Percentiles rank a stretch among this genome's conserved stretches.
phyloP scores from a whole-genome alignment of 2,797 vertebrate genomes.

The Falco novaeseelandiae region DNA sequence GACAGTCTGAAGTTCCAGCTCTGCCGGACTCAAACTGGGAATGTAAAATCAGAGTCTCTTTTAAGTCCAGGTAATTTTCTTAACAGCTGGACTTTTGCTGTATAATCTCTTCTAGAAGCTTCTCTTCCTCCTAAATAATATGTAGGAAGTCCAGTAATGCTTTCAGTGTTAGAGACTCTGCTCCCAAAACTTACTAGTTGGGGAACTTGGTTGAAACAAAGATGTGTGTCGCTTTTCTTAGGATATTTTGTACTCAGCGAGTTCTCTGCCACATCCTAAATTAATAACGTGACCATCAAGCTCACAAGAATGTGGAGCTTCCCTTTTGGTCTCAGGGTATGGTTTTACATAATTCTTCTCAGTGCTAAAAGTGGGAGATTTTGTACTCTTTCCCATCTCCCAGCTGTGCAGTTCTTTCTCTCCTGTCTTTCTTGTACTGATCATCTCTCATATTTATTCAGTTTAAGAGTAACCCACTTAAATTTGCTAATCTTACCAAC shows the following conservation, averaged over 20 bases:
- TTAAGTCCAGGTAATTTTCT: neutral
- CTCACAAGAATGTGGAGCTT: neutral
- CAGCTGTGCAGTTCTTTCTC: neutral
- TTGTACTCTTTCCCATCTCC: neutral
- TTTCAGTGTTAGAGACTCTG: neutral
- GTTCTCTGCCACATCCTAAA: neutral
- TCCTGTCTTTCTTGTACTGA: neutral
- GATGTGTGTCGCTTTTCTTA: neutral
- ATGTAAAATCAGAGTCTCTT: neutral
- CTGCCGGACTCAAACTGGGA: neutral
- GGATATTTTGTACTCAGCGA: neutral
- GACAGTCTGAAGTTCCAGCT: neutral
- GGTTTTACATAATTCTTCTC: neutral
- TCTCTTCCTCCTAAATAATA: neutral
- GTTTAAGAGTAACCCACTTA: neutral
- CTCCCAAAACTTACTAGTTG: neutral
- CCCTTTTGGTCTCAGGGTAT: neutral
- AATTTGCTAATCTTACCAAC: neutral
- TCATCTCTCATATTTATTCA: neutral
- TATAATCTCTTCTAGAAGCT: neutral
- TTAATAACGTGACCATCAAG: neutral
- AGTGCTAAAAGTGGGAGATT: neutral
- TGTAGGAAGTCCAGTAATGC: neutral
- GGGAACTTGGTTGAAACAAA: neutral
- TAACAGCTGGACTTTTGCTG: neutral